Conservation (phyloP, 2,888 invertebrate species). For the Yponomeuta cagnagella region DNA sequence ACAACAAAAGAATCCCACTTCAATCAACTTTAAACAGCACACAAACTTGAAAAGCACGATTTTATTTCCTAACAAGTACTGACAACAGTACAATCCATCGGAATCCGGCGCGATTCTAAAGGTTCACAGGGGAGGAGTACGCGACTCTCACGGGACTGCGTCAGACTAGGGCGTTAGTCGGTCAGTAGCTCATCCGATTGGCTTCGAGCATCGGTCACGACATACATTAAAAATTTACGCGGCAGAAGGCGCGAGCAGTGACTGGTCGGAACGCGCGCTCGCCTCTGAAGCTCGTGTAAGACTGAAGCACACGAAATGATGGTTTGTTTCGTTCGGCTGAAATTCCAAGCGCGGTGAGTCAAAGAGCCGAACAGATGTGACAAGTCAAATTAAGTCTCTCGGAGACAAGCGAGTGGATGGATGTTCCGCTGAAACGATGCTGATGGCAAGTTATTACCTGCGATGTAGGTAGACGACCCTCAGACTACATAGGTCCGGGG, state of each 20-base stretch:
- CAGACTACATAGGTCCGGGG: too few species aligned
- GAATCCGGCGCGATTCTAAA: not conserved
- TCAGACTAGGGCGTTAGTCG: not conserved
- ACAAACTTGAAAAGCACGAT: not conserved
- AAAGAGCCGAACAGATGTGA: not conserved
- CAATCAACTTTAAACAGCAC: not conserved
- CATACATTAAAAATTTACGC: not conserved
- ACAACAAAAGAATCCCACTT: not conserved
- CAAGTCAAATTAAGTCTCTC: not conserved
- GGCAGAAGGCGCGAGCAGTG: not conserved
- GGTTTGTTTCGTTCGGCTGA: conserved; percentile 1
- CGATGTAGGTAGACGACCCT: too few species aligned
- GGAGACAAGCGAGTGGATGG: not conserved
- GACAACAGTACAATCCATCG: not conserved
- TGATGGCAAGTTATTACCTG: not conserved
- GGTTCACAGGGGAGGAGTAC: not conserved
- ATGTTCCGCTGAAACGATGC: not conserved
- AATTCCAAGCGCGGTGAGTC: not conserved
- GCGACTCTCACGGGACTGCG: not conserved
- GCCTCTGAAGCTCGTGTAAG: not conserved
- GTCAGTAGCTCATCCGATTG: not conserved
- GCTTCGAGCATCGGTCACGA: not conserved
- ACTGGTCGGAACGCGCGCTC: not conserved
- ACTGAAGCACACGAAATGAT: not conserved
- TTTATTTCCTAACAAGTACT: not conserved